These are phyloP conservation scores for Sitobion miscanthi DNA, from an alignment of 1,140 invertebrate species.

Conservation along the genomic window DNA sequence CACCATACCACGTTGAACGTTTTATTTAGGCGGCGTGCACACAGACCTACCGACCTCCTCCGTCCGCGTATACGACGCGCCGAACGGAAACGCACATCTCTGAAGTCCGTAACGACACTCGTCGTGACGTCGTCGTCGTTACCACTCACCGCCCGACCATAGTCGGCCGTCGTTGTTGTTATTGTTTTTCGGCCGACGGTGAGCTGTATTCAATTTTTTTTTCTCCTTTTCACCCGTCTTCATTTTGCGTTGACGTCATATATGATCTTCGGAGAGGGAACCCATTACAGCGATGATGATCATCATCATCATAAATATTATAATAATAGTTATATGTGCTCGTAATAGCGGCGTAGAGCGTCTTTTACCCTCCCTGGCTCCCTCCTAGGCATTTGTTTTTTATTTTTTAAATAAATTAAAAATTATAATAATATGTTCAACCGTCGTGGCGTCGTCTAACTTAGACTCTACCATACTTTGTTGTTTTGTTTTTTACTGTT, in stretches of 20 bases:
- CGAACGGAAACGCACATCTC: not conserved
- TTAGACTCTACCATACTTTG: not conserved
- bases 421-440: not conserved
- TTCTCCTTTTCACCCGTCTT: not conserved
- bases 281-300: not conserved
- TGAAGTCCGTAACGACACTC: not conserved
- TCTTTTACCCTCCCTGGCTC: not conserved
- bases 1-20: not conserved
- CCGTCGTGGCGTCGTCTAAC: not conserved
- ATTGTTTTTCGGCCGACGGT: not conserved
- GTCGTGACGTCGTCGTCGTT: no score
- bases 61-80: not conserved
- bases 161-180: not conserved
- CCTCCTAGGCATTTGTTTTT: not conserved
- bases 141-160: no score
- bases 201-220: not conserved
- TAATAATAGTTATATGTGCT: not conserved
- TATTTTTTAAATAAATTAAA: conserved; percentile 9
- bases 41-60: not conserved
- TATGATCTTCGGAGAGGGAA: not conserved
- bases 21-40: conserved; percentile 18
- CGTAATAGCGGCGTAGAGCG: not conserved
- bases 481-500: not conserved
- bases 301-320: not conserved
- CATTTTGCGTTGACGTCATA: not conserved